A percentile compares a stretch with the other conserved stretches of the same genome.
Evolutionary conservation across 2,888 invertebrate genomes (phyloP).

Genomic region (Xestia xanthographa): DNA sequence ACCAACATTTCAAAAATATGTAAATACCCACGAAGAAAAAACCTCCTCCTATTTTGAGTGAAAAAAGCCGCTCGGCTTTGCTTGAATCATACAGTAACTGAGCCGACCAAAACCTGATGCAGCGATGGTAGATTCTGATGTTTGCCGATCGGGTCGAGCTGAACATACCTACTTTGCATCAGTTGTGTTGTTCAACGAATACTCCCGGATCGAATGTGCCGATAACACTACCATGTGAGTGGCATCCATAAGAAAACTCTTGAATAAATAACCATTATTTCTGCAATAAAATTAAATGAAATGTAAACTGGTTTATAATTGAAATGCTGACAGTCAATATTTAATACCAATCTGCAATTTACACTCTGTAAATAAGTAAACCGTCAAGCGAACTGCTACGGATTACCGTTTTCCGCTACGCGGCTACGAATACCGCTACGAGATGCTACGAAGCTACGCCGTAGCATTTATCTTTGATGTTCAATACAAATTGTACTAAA

Average conservation of each 20-base stretch:
- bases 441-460: slow-evolving; percentile 43
- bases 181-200: not conserved
- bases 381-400: slow-evolving; percentile 23
- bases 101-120: not conserved
- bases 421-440: slow-evolving; percentile 45
- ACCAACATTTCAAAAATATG: too few relatives aligned
- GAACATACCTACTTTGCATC: not conserved
- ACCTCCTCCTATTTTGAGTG: not conserved
- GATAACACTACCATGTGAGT: not conserved
- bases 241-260: not conserved
- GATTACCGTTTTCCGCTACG: slow-evolving; percentile 42
- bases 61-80: not conserved
- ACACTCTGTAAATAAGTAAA: slow-evolving; percentile 20
- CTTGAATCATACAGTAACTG: too few relatives aligned
- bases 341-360: slow-evolving; percentile 10
- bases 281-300: not conserved
- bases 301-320: not conserved
- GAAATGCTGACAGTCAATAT: not conserved
- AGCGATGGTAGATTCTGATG: not conserved
- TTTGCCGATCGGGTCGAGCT: not conserved
- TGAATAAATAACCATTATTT: not conserved
- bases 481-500: not conserved
- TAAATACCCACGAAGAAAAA: too few relatives aligned
- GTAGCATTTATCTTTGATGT: slow-evolving; percentile 33
- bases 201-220: not conserved